Evolutionary conservation across 2,888 invertebrate genomes (phyloP).

Genomic region (Diarsia rubi): DNA sequence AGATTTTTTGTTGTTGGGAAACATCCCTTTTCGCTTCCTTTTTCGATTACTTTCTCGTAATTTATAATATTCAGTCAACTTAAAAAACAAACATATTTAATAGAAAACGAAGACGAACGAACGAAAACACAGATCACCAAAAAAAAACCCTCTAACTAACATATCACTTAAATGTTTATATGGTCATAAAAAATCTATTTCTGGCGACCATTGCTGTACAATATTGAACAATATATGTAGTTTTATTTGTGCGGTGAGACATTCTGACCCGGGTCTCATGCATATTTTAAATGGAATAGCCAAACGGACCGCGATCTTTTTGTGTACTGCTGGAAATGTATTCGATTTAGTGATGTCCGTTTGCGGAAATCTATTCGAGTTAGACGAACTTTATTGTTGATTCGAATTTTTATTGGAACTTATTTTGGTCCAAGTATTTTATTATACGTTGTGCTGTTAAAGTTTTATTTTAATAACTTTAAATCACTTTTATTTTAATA

Average conservation of each 20-base stretch:
- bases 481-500: neutral
- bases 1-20: too few relatives aligned
- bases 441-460: neutral
- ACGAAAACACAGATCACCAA: constrained; percentile 18
- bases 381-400: neutral
- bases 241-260: constrained; percentile 76
- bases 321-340: constrained; percentile 66
- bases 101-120: too few relatives aligned
- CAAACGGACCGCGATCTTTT: constrained; percentile 71
- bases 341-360: constrained; percentile 58
- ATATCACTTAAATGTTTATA: constrained; percentile 61
- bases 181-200: constrained; percentile 67
- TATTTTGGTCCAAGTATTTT: constrained; percentile 3
- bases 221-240: constrained; percentile 75
- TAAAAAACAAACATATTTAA: too few relatives aligned
- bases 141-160: constrained; percentile 30
- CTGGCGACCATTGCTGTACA: constrained; percentile 65
- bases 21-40: too few relatives aligned
- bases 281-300: constrained; percentile 81
- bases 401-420: constrained; percentile 5
- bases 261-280: constrained; percentile 78
- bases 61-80: too few relatives aligned
- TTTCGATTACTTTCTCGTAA: neutral
- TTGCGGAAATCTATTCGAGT: constrained; percentile 49
- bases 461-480: neutral